A percentile compares a stretch with the other conserved stretches of the same genome.
Evolutionary conservation across 2,888 invertebrate genomes (phyloP).

Genomic region (Rhagophthalmus giganteus): DNA sequence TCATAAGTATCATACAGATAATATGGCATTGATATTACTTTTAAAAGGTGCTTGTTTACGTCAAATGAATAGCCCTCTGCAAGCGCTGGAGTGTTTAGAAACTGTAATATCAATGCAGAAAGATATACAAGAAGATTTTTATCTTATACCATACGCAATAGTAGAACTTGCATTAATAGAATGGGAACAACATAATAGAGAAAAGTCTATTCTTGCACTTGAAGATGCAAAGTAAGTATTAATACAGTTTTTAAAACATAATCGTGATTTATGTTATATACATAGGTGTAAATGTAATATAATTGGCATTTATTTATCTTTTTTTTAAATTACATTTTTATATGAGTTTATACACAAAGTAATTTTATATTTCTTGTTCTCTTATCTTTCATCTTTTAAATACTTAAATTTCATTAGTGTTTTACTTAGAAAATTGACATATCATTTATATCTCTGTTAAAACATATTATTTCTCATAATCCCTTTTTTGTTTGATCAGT

Average conservation of each 20-base stretch:
- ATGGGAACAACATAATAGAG: conserved; percentile 67
- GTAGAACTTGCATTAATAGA: conserved; percentile 85
- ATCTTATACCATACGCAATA: conserved; percentile 81
- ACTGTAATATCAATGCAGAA: conserved; percentile 67
- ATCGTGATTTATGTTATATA: neutral
- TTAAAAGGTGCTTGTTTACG: conserved; percentile 83
- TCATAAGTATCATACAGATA: conserved; percentile 66
- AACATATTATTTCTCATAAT: no score
- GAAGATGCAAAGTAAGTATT: conserved; percentile 80
- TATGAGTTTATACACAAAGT: no score
- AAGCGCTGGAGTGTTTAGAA: conserved; percentile 75
- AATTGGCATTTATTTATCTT: no score
- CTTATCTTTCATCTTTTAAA: no score
- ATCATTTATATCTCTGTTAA: no score
- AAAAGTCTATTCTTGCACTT: conserved; percentile 70
- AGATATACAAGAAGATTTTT: conserved; percentile 78
- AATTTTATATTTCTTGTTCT: no score
- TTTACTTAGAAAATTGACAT: no score
- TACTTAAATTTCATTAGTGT: no score
- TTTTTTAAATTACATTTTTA: no score
- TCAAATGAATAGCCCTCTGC: conserved; percentile 74
- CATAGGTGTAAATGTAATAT: neutral
- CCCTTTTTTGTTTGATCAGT: no score
- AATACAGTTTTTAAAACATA: neutral
- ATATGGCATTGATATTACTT: conserved; percentile 73